Base-by-base conservation (phyloP, 2,113 vertebrate genomes). In the Bathybates hornii region DNA sequence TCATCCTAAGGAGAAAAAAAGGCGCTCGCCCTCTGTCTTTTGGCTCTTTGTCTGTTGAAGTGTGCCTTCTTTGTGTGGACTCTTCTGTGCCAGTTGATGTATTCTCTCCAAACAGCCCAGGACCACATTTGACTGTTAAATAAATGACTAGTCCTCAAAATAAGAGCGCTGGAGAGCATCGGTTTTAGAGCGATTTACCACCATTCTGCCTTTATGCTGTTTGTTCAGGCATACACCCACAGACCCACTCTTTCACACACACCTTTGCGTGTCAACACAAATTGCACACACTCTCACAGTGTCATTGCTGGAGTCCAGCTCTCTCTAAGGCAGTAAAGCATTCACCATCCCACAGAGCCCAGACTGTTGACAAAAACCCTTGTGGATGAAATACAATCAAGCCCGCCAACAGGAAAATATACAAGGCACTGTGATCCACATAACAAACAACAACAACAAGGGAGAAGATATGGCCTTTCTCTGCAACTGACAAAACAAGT, bases 101-200 rank as follows among this genome's bases (percentile, higher is more conserved):
- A 93, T 95, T 91, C 91, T 91, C 83, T 82, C 88, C 73, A 84
- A 96, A 92, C 92, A 88, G 90, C 89, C 89, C 86, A 85, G 88
- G 73, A 93, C 92, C 94, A 88, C 94, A 95, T 95, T 95, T 94
- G 88, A 95, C 92, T 89, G 94, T 94, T 92, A 95, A 95, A 95
- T 95, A 95, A 96, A 95, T 93, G 93, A 94, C 93, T 92, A 89
- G 89, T 86, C 86, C 88, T 90, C 80, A 91, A 89, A 93, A 92
- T 93, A 90, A 93, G 85, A 91, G 82, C 5, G 17, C 80, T 89
- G 84, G 83, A 92, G 93, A 94, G 90, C 86, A 80, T 90, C 83
- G 73, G 87, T 93, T 92, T 90, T 85, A 91, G 63, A 80, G 88
- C 91, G 89, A 94, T 95, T 95, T 95, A 94, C 84, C 85, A 89